phyloP scores from a whole-genome alignment of 2,888 invertebrate species.

The Panorpa germanica region DNA sequence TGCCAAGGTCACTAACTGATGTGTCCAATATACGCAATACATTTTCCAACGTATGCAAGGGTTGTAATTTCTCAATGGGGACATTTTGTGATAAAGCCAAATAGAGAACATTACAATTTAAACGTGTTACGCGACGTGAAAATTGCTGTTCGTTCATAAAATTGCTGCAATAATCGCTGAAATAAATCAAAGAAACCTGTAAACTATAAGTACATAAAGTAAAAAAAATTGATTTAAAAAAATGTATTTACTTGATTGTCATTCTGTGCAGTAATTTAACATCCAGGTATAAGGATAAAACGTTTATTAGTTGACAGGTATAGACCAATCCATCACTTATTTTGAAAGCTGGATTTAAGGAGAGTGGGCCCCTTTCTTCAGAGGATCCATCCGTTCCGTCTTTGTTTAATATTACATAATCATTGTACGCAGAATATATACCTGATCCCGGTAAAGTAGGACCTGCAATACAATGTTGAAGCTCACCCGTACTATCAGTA shows the following conservation, averaged over 20 bases:
- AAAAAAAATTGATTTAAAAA: constrained; percentile 5
- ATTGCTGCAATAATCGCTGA: constrained; percentile 63
- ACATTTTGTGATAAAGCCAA: constrained; percentile 62
- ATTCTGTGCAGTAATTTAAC: constrained; percentile 59
- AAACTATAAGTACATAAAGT: constrained; percentile 1
- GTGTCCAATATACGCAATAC: constrained; percentile 47
- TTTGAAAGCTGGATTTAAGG: constrained; percentile 46
- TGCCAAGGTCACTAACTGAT: constrained; percentile 48
- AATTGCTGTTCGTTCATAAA: constrained; percentile 54
- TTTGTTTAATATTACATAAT: constrained; percentile 45
- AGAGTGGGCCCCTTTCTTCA: constrained; percentile 18
- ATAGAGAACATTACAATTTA: constrained; percentile 64
- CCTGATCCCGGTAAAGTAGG: constrained; percentile 69
- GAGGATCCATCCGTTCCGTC: constrained; percentile 19
- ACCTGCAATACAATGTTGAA: constrained; percentile 60
- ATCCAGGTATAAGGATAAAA: constrained; percentile 70
- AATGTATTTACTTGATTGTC: constrained; percentile 34
- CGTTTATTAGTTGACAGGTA: constrained; percentile 64
- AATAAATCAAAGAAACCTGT: constrained; percentile 19
- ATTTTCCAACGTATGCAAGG: constrained; percentile 53
- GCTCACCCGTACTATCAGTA: constrained; percentile 42
- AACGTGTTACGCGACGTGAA: constrained; percentile 49
- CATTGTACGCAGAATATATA: constrained; percentile 59
- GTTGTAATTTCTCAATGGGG: constrained; percentile 37
- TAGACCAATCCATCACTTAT: constrained; percentile 70